A percentile compares a stretch with the other conserved stretches of the same genome.
phyloP scores from a whole-genome alignment of 1,140 invertebrate species.

The Planococcus citri region DNA sequence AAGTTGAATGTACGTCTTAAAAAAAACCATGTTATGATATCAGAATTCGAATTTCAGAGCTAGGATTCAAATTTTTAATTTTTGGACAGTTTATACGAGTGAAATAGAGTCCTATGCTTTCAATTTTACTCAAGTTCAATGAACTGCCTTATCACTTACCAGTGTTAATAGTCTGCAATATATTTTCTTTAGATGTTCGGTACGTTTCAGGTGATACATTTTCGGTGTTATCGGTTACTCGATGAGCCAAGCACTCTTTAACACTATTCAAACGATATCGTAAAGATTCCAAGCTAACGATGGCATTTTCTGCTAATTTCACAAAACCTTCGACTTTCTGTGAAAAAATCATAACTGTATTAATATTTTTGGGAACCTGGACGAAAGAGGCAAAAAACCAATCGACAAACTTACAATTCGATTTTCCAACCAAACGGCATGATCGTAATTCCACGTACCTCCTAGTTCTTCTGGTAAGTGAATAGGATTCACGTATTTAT shows the following conservation, averaged over 20 bases:
- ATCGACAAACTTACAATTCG: conserved; percentile 50
- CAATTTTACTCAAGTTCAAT: not conserved
- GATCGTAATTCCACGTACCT: conserved; percentile 62
- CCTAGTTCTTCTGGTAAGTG: conserved; percentile 70
- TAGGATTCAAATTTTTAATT: no score
- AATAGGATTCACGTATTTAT: conserved; percentile 52
- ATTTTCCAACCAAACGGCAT: conserved; percentile 69
- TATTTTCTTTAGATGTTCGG: conserved; percentile 28
- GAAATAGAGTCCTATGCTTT: no score
- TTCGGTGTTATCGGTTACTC: conserved; percentile 28
- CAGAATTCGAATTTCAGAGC: no score
- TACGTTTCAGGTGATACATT: conserved; percentile 30
- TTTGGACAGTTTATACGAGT: no score
- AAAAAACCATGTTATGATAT: no score
- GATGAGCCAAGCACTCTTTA: conserved; percentile 24
- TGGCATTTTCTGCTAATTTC: conserved; percentile 38
- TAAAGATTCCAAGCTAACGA: conserved; percentile 43
- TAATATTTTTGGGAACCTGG: no score
- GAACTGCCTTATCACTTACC: not conserved
- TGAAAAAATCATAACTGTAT: not conserved
- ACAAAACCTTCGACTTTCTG: conserved; percentile 50
- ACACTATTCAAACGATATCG: conserved; percentile 35
- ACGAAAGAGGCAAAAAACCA: no score
- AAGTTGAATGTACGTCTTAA: no score
- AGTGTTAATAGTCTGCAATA: not conserved